Conservation (phyloP, 1,140 invertebrate species). For the Dryas iulia region DNA sequence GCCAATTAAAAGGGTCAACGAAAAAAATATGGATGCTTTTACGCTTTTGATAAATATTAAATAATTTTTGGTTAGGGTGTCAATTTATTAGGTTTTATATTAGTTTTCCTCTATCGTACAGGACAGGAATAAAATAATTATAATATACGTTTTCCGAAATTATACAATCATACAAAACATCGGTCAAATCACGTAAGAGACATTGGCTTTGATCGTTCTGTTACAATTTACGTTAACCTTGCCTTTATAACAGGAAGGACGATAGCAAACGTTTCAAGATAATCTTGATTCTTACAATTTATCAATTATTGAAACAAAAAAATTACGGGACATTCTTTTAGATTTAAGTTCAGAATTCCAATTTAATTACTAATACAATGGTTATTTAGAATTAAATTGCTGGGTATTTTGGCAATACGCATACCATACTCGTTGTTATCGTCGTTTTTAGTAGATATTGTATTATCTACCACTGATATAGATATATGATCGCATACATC, state of each 20-base stretch:
- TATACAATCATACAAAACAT: background rate
- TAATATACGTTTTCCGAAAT: background rate
- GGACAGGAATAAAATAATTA: background rate
- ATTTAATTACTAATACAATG: background rate
- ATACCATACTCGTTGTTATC: constrained; percentile 54
- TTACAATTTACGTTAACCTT: background rate
- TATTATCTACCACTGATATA: constrained; percentile 61
- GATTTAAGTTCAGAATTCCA: background rate
- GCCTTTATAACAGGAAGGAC: background rate
- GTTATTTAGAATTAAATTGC: background rate
- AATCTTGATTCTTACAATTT: background rate
- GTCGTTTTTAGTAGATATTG: constrained; percentile 49
- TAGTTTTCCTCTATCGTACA: background rate
- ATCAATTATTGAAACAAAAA: background rate
- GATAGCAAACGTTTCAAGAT: background rate
- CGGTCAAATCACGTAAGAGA: background rate
- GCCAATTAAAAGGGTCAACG: constrained; percentile 1
- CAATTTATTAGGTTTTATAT: background rate
- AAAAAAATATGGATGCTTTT: background rate
- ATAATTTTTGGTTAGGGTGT: background rate
- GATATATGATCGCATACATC: constrained; percentile 31
- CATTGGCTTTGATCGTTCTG: background rate
- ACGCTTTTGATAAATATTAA: background rate
- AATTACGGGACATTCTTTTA: background rate
- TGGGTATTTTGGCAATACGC: constrained; percentile 45